These are phyloP conservation scores for Chaetoderma sp. DNA, from an alignment of 2,888 invertebrate species.

Conservation along the genomic window DNA sequence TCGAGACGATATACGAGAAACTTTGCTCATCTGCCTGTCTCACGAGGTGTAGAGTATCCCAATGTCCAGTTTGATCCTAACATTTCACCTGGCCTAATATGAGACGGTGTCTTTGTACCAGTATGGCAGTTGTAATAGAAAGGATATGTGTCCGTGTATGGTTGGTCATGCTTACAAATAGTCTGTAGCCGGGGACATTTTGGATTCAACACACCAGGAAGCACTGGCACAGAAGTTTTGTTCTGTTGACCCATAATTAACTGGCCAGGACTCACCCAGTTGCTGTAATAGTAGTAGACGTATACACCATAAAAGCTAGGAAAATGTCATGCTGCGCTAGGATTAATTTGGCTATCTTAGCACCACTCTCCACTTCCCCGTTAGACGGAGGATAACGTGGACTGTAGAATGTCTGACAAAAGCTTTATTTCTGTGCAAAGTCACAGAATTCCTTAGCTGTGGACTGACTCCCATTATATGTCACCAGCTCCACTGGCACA, in stretches of 20 bases:
- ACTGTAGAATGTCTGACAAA: slow-evolving; percentile 7
- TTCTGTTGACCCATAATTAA: slow-evolving; percentile 29
- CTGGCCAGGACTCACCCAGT: slow-evolving; percentile 23
- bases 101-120: too few species aligned
- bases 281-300: slow-evolving; percentile 14
- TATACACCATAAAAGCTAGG: slow-evolving; percentile 21
- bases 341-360: slow-evolving; percentile 30
- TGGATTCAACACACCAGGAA: too few species aligned
- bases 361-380: slow-evolving; percentile 31
- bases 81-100: too few species aligned
- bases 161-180: too few species aligned
- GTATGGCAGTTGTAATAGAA: too few species aligned
- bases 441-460: slow-evolving; percentile 17
- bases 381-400: slow-evolving; percentile 29
- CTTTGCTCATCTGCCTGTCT: too few species aligned
- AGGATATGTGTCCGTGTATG: too few species aligned
- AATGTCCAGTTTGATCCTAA: too few species aligned
- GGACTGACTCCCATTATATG: slow-evolving; percentile 32
- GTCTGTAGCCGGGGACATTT: too few species aligned
- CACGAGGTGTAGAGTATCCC: too few species aligned
- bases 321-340: slow-evolving; percentile 23
- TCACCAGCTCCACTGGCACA: slow-evolving; percentile 24
- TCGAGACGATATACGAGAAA: too few species aligned
- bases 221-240: slow-evolving; percentile 17
- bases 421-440: slow-evolving; percentile 21